Evolutionary conservation across 2,113 vertebrate genomes (phyloP), one percentile per base, ranked within the genome.

Genomic region (Protomyctophum bolini): DNA sequence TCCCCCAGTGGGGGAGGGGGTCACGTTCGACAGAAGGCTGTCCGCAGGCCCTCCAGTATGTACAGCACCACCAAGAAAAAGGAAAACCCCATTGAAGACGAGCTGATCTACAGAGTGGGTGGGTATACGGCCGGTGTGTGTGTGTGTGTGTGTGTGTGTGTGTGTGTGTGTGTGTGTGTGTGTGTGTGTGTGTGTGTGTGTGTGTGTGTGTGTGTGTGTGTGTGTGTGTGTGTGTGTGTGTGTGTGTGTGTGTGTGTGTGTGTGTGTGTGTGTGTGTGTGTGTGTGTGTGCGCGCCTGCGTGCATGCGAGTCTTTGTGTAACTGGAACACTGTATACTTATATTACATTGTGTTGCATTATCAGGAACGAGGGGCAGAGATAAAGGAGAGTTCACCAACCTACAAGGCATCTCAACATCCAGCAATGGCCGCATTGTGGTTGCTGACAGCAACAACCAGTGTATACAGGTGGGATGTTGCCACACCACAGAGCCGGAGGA

Each of bases 401-500:
- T 99, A 45, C 97, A 99, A 86, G 97, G 97, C 54, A 98, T 99
- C 75, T 97, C 95, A 0, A 91, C 97, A 7, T 96, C 97, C 72
- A 93, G 92, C 63, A 95, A 93, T 0, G 96, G 96, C 3, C 92
- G 97, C 47, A 97, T 99, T 4, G 95, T 99, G 45, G 95, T 99
- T 70, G 96, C 97, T 0, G 97, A 99, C 87, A 99, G 97, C 88
- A 99, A 99, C 90, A 99, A 98, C 91, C 97, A 98, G 73, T 92
- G 91, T 12, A 92, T 92, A 79, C 91, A 91, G 87, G 90, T 77
- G n/a, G 41, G 58, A 15, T 14, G 3, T 41, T 41, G 33, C 5
- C 33, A 41, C 33, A 41, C 33, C 33, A 6, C 33, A 41, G 33
- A 41, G 33, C 33, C 33, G 33, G 33, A 41, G 33, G 5, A 41